Base-by-base conservation (phyloP, 2,888 invertebrate genomes). In the Pristionchus japonicus region DNA sequence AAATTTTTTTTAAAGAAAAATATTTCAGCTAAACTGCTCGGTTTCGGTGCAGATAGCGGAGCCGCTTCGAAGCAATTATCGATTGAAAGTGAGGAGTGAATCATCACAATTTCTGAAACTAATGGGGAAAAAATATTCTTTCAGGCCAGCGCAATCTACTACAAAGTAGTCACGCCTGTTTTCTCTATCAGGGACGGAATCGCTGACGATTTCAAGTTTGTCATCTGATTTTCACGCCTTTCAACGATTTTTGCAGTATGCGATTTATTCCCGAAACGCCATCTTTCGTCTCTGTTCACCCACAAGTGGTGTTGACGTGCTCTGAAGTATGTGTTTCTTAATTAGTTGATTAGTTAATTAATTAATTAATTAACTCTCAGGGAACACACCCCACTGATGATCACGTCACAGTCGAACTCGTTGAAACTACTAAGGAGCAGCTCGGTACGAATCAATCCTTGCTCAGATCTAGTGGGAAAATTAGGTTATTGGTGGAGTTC, bases 161-260 rank as follows among this genome's bases (percentile, higher is more conserved):
- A 9, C 43, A 43, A 77, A 1, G 77, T 27, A 0, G 40, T 43
- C 27, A 27, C 40, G 40, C 27, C 3, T 1, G 3, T 11, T 47
- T 77, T 43, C 77, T 47, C 20, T 23, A 47, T 77, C 77, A n/a
- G 17, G 13, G 77, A 77, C 27, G 77, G 77, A 77, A 77, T 77
- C 15, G 23, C 77, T 1, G 74, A 74, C 20, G 11, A n/a, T 23
- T 74, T 74, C 4, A 37, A 37, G 74, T 74, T 74, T 23, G 74
- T 40, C 6, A 64, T 64, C 13, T 7, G 6, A 37, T 70, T 64
- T 64, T 13, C 3, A 11, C 9, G 31, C 27, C 2, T 70, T 37
- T 70, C 15, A 7, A 20, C 6, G 7, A n/a, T 40, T n/a, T 23
- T 43, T 9, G 23, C 13, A 77, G 43, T 11, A 43, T 77, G 43